Conservation (phyloP, 2,888 invertebrate species). For the Calephelis perditalis region DNA sequence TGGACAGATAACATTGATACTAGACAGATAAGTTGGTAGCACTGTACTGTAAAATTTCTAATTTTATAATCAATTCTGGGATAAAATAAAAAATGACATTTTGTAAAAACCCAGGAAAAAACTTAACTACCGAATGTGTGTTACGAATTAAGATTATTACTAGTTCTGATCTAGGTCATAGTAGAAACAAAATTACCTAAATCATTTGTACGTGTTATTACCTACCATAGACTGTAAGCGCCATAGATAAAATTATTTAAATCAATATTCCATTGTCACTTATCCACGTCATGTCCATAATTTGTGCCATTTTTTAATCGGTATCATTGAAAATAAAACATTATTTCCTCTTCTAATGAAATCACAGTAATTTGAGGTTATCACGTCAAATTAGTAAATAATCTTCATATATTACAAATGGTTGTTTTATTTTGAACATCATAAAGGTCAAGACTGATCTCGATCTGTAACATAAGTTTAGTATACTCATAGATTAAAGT, state of each 20-base stretch:
- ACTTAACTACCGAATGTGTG: too few species aligned
- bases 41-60: too few species aligned
- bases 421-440: background rate
- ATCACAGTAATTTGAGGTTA: slow-evolving; percentile 6
- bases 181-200: background rate
- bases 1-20: too few species aligned
- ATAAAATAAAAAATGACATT: too few species aligned
- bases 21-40: too few species aligned
- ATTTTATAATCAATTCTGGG: too few species aligned
- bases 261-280: slow-evolving; percentile 10
- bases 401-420: slow-evolving; percentile 1
- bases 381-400: slow-evolving; percentile 10
- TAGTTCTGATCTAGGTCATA: too few species aligned
- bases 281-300: slow-evolving; percentile 8
- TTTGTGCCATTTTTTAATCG: slow-evolving; percentile 7
- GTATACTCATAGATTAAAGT: too few species aligned
- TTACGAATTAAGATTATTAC: too few species aligned
- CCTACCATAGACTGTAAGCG: background rate
- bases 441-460: too few species aligned
- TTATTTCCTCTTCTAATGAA: slow-evolving; percentile 9
- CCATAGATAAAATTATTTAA: slow-evolving; percentile 6
- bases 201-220: slow-evolving; percentile 2
- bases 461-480: too few species aligned
- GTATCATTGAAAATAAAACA: slow-evolving; percentile 3
- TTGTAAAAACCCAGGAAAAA: too few species aligned